Percentiles rank a stretch among this genome's conserved stretches.
Evolutionary conservation across 1,140 invertebrate genomes (phyloP).

Genomic region (Macrosteles quadrilineatus): DNA sequence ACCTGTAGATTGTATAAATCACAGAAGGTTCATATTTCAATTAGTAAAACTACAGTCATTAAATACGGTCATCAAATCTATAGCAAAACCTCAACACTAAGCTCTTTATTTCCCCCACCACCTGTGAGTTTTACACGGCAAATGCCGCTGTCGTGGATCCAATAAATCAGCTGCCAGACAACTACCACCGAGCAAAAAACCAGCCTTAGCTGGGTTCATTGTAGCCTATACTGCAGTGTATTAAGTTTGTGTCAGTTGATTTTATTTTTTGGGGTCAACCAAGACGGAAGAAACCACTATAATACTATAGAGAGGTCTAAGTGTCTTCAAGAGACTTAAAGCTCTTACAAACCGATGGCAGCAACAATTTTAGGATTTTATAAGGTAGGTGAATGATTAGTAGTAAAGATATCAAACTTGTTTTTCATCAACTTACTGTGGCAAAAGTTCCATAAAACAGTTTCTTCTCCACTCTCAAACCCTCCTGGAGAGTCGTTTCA

Average conservation of each 20-base stretch:
- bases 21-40: no score
- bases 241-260: neutral
- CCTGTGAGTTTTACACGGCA: no score
- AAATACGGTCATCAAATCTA: no score
- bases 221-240: no score
- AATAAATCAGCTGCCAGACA: no score
- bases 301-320: neutral
- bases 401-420: conserved; percentile 27
- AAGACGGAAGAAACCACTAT: neutral
- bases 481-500: conserved; percentile 44
- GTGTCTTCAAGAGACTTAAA: neutral
- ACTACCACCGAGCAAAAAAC: no score
- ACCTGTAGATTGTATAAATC: no score
- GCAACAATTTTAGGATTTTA: conserved; percentile 5
- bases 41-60: no score
- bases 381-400: conserved; percentile 16
- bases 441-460: conserved; percentile 93
- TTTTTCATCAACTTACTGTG: conserved; percentile 59
- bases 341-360: neutral
- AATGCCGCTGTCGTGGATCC: no score
- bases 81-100: no score
- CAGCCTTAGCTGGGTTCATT: no score
- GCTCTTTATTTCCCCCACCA: no score
- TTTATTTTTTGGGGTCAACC: neutral
- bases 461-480: conserved; percentile 51